Conservation (phyloP, 2,888 invertebrate genomes). For the Hypselothyrea guttata region DNA sequence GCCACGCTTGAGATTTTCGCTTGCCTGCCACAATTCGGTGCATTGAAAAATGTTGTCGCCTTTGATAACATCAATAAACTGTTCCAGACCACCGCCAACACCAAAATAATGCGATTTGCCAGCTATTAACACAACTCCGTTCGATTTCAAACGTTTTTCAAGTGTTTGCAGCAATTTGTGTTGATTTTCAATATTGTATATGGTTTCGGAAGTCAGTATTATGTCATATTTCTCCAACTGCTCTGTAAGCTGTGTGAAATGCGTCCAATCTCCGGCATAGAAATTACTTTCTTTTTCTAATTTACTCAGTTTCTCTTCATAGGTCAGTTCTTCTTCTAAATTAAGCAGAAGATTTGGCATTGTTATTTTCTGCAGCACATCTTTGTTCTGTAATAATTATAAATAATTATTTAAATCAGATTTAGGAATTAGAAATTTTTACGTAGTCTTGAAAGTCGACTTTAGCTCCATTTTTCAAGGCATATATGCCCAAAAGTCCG, state of each 20-base stretch:
- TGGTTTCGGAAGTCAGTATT: constrained; percentile 96
- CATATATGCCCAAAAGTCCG: constrained; percentile 93
- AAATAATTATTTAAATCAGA: not conserved
- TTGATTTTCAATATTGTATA: constrained; percentile 92
- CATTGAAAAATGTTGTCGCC: constrained; percentile 84
- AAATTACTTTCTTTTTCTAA: constrained; percentile 81
- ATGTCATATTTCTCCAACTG: constrained; percentile 87
- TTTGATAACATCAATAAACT: constrained; percentile 87
- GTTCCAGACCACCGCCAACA: constrained; percentile 92
- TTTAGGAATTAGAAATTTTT: constrained; percentile 80
- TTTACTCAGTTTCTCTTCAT: constrained; percentile 40
- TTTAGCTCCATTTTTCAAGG: constrained; percentile 86
- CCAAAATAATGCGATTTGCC: constrained; percentile 98
- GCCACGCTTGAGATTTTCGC: constrained; percentile 81
- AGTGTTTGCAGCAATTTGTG: constrained; percentile 88
- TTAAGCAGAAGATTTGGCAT: constrained; percentile 91
- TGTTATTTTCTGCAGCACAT: constrained; percentile 91
- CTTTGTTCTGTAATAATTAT: constrained; percentile 88
- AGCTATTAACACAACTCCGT: constrained; percentile 89
- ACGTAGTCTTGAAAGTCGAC: constrained; percentile 98
- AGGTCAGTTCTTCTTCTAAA: constrained; percentile 37
- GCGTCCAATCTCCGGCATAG: constrained; percentile 90
- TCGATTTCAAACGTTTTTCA: constrained; percentile 83
- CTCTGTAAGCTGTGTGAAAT: constrained; percentile 83
- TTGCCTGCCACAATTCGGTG: constrained; percentile 86